Conservation (phyloP, 2,113 vertebrate species). For the Condylura cristata region DNA sequence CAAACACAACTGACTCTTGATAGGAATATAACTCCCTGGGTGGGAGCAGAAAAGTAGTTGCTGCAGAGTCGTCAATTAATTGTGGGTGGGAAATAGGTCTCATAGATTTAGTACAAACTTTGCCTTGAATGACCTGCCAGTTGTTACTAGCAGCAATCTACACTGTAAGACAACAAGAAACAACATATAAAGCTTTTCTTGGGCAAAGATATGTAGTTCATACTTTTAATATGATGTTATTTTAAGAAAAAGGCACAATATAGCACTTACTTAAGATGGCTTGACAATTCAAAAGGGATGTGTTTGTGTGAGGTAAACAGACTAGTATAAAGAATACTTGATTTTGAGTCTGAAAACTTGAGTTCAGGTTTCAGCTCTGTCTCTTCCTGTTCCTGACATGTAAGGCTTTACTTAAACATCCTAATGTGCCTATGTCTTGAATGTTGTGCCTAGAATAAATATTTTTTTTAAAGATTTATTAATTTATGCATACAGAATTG, state of each 20-base stretch:
- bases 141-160: not conserved
- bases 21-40: not conserved
- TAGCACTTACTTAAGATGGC: not conserved
- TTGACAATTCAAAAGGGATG: not conserved
- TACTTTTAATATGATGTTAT: slow-evolving; percentile 22
- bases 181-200: not conserved
- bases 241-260: not conserved
- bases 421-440: not conserved
- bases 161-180: not conserved
- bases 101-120: not conserved
- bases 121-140: not conserved
- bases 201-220: not conserved
- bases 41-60: not conserved
- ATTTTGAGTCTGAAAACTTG: not conserved
- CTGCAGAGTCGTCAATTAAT: not conserved
- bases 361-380: not conserved
- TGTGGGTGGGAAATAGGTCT: not conserved
- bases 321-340: not conserved
- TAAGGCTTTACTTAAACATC: not conserved
- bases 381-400: not conserved
- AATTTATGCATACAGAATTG: too few relatives aligned
- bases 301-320: slow-evolving; percentile 5
- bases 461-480: not conserved
- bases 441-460: not conserved
- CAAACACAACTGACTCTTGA: not conserved